Evolutionary conservation across 2,797 vertebrate species (phyloP).

Genomic region (Gadopsis marmoratus): DNA sequence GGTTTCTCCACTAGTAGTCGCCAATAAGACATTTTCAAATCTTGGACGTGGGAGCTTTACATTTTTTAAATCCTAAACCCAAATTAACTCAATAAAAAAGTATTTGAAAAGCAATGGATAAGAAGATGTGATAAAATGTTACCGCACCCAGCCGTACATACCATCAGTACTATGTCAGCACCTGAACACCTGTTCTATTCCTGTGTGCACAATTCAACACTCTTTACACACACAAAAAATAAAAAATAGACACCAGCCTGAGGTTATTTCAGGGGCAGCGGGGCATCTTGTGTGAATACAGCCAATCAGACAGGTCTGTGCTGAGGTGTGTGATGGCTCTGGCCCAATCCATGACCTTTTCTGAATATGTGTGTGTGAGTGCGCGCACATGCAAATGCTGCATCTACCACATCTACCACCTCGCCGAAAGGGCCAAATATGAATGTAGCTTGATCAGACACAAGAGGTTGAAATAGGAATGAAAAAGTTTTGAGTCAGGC

Average conservation of each 20-base stretch:
- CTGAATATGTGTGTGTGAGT: background rate
- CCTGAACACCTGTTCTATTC: background rate
- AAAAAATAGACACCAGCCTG: constrained; percentile 33
- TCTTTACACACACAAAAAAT: no score
- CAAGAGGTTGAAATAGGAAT: constrained; percentile 11
- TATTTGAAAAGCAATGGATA: background rate
- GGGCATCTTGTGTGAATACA: constrained; percentile 45
- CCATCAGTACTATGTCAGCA: background rate
- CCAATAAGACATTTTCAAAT: background rate
- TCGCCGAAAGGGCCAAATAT: constrained; percentile 39
- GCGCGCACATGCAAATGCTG: constrained; percentile 22
- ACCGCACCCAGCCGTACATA: background rate
- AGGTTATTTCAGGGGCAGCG: constrained; percentile 45
- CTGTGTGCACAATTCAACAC: background rate
- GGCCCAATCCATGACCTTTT: constrained; percentile 53
- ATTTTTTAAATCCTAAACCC: background rate
- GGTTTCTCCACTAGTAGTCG: background rate
- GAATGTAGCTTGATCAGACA: constrained; percentile 51
- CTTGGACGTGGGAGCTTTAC: background rate
- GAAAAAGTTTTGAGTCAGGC: constrained; percentile 37
- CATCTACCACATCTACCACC: background rate
- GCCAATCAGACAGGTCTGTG: constrained; percentile 54
- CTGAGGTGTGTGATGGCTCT: constrained; percentile 40
- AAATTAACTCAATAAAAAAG: background rate
- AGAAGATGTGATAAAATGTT: background rate